Evolutionary conservation across 1,140 invertebrate species (phyloP), one percentile per base, ranked within the genome.

Genomic region (Gryllus bimaculatus): DNA sequence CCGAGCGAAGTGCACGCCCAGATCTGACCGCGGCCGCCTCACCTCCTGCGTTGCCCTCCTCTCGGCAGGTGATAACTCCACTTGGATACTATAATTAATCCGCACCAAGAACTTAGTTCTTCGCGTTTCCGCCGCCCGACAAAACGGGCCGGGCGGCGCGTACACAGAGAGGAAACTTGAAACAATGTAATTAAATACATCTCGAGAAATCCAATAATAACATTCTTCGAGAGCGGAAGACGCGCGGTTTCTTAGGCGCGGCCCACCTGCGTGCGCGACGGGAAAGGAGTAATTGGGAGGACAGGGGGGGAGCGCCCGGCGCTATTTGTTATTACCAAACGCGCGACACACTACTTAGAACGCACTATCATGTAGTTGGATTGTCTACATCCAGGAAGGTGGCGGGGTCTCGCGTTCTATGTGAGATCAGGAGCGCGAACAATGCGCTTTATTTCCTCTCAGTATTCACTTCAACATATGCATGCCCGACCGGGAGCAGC

Each of bases 181-280:
- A 66, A 66, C 54, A 66, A 66, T 66, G n/a, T 66, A 66, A 66
- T 66, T 66, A 66, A 66, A 1, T 66, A 66, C 18, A 66, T 66
- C 54, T 66, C 54, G 54, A 66, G 54, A 66, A 66, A 66, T 66
- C 54, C 54, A 66, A 66, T 66, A 66, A 66, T 66, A 66, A 66
- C 54, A 66, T 66, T 66, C 54, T 66, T 66, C 54, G 54, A 66
- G 54, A 66, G 54, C 54, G 18, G 10, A 66, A 66, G 54, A 66
- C 54, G 54, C 54, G 54, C 54, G 54, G 54, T 66, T 66, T 7
- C 54, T 66, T 66, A n/a, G n/a, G 18, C 54, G 26, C 26, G 26
- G 26, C 54, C 54, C 54, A 66, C 54, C 54, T 66, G 54, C 0
- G 54, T 66, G 54, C 18, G 54, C 54, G 54, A 66, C 10, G 54